A percentile compares a stretch with the other conserved stretches of the same genome.
Evolutionary conservation across 2,797 vertebrate species (phyloP).

Genomic region (Luscinia megarhynchos): DNA sequence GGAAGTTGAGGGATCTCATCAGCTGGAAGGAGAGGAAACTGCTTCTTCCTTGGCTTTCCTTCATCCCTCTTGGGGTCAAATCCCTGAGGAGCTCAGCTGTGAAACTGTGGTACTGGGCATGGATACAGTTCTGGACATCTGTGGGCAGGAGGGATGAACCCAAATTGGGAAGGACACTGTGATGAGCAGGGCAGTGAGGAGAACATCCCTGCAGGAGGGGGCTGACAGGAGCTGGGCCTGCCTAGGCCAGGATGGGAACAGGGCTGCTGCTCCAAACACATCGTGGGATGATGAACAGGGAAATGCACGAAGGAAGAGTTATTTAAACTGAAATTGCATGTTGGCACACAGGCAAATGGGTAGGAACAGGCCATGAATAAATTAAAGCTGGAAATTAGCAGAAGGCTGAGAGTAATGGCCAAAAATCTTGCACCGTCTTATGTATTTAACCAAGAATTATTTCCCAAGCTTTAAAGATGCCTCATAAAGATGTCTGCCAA

Average conservation of each 20-base stretch:
- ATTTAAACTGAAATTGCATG: not conserved
- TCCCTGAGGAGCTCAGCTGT: not conserved
- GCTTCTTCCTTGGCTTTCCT: not conserved
- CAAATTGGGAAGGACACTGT: rapidly evolving
- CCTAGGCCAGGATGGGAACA: not conserved
- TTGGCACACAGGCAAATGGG: slow-evolving; percentile 37
- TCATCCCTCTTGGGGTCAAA: not conserved
- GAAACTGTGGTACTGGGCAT: not conserved
- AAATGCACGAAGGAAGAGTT: not conserved
- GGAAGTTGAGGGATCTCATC: not conserved
- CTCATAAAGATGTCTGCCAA: slow-evolving; percentile 23
- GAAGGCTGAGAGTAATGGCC: slow-evolving; percentile 36
- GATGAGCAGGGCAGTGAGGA: not conserved
- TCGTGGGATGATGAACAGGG: not conserved
- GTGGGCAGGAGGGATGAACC: not conserved
- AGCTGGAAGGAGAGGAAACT: not conserved
- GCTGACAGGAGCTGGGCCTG: not conserved
- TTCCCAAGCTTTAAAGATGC: slow-evolving; percentile 7
- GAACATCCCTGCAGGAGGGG: not conserved
- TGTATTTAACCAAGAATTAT: slow-evolving; percentile 43
- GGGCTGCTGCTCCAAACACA: not conserved
- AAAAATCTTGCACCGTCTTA: not conserved
- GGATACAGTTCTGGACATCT: not conserved
- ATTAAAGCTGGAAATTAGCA: slow-evolving; percentile 49
- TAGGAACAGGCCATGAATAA: slow-evolving; percentile 41